Base-by-base conservation (phyloP, 1,140 invertebrate species). In the Hylaeus volcanicus region DNA sequence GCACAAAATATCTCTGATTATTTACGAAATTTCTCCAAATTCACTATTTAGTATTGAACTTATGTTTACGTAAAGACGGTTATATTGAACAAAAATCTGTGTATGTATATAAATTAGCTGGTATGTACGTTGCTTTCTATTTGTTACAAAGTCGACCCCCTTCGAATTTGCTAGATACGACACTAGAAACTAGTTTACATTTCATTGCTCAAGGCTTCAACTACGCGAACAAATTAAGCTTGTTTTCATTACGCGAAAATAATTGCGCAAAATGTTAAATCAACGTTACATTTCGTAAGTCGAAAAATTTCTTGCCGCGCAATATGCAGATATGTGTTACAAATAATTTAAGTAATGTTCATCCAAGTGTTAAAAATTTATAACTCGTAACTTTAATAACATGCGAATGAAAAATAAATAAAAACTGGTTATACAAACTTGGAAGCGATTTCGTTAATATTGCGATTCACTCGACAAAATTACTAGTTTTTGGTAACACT, bases 401-500 rank as follows among this genome's bases (percentile, higher is more conserved):
- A 2, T 48, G 41, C 15, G 5, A 45, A 37, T 5, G 15, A 26
- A 53, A 15, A 64, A 37, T 39, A 65, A 69, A 41, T n/a, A 14
- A 0, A 39, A 45, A n/a, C 41, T 2, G 6, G 39, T 56, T 55
- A 3, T 0, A 1, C 12, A 12, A 73, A 64, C 48, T 79, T 64
- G 8, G 43, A 55, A 14, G 11, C 5, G 11, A 53, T 41, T 51
- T 48, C 11, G 37, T 69, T 39, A n/a, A 51, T 60, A 2, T 71
- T 43, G 5, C 41, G 37, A 43, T 37, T 37, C 14, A 9, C 45
- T 53, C 14, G 14, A 45, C 14, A 6, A 79, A 65, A 65, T 66
- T 41, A 74, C 60, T 74, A 79, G 77, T 58, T 39, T 14, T 56
- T 79, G 70, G 70, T 74, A 74, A 14, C 77, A 74, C 51, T 74